These are phyloP conservation scores for Myodes glareolus DNA, from an alignment of 2,113 vertebrate species.

Conservation along the genomic window DNA sequence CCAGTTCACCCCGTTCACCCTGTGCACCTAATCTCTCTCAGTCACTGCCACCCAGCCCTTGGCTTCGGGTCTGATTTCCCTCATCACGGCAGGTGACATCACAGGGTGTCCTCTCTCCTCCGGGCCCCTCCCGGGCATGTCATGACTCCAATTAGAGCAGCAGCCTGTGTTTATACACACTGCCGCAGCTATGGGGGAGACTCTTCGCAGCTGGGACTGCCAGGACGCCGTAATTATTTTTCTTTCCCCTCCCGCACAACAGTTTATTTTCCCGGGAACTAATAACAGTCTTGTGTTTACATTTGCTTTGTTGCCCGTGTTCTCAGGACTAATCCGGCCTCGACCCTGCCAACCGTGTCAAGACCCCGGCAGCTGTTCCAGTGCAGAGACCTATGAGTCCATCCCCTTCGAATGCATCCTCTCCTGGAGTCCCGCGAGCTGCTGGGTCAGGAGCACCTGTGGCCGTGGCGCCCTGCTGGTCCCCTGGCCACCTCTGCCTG, in stretches of 20 bases:
- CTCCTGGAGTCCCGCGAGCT: background rate
- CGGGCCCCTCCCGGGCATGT: background rate
- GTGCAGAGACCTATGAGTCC: background rate
- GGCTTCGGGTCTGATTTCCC: background rate
- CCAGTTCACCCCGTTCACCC: no score
- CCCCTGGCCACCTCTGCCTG: background rate
- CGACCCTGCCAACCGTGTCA: background rate
- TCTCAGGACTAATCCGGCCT: background rate
- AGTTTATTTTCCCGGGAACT: slow-evolving; percentile 15
- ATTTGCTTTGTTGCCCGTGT: background rate
- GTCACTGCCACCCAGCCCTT: no score
- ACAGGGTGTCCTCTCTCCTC: fast-evolving
- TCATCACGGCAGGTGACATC: background rate
- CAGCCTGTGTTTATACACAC: background rate
- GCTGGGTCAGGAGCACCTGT: background rate
- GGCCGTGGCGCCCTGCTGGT: no score
- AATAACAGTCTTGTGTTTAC: slow-evolving; percentile 16
- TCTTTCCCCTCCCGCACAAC: background rate
- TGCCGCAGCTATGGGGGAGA: background rate
- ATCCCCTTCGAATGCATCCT: background rate
- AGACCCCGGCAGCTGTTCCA: slow-evolving; percentile 6
- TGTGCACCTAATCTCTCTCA: no score
- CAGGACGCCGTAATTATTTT: background rate
- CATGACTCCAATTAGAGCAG: slow-evolving; percentile 14
- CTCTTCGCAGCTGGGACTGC: background rate